phyloP scores from a whole-genome alignment of 2,888 invertebrate genomes.

The Plebejus anna region DNA sequence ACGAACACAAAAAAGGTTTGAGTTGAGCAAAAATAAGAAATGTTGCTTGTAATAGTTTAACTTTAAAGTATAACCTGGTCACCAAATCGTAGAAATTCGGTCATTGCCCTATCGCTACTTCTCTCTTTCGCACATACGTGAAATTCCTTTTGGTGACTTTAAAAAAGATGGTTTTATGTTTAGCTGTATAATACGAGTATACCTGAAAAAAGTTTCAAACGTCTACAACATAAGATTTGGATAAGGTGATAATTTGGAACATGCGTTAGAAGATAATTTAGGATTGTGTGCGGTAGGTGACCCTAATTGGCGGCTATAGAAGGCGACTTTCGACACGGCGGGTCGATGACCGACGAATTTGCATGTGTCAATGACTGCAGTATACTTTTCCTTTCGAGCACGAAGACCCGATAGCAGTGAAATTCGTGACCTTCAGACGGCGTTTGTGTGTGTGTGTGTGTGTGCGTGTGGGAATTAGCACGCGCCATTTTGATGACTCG shows the following conservation, averaged over 20 bases:
- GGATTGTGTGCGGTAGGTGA: slow-evolving; percentile 46
- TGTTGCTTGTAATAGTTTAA: background rate
- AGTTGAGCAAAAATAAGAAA: background rate
- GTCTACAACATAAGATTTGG: background rate
- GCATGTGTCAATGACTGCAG: slow-evolving; percentile 78
- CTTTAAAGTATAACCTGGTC: background rate
- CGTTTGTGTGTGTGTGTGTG: background rate
- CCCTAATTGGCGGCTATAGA: slow-evolving; percentile 57
- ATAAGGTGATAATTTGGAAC: background rate
- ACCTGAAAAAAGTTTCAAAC: no score
- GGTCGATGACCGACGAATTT: slow-evolving; percentile 73
- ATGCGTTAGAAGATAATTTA: slow-evolving; percentile 16
- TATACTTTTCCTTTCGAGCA: slow-evolving; percentile 72
- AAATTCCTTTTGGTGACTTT: no score
- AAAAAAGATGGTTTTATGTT: no score
- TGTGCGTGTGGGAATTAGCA: slow-evolving; percentile 6
- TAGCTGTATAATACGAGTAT: no score
- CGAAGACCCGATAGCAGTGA: slow-evolving; percentile 40
- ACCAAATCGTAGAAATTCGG: background rate
- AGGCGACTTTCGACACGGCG: slow-evolving; percentile 77
- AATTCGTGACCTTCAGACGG: slow-evolving; percentile 44
- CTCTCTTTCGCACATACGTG: no score
- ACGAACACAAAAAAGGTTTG: background rate
- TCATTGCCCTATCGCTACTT: background rate
- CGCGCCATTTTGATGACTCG: background rate